Base-by-base conservation (phyloP, 2,888 invertebrate species). In the Dinocampus coccinellae region DNA sequence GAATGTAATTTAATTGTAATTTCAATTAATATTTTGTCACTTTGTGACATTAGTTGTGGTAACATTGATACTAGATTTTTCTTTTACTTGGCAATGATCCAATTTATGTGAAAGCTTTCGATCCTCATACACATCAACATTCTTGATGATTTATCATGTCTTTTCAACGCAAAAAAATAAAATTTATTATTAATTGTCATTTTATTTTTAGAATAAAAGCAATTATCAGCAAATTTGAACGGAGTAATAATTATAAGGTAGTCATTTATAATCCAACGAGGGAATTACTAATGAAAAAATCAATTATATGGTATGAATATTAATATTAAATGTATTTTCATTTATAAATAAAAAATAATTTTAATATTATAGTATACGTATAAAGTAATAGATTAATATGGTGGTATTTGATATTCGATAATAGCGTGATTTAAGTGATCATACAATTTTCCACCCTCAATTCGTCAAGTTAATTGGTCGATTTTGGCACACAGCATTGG, bases 191-290 rank as follows among this genome's bases (percentile, higher is more conserved):
- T 64, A 53, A 57, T 67, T 52, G 13, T 34, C 16, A 34, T 33
- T 29, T 29, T 60, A 47, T 68, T 69, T 68, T 52, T 80, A 87
- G 87, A 66, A 83, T 82, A 26, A 71, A 73, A 33, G 78, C 79
- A 63, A 85, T 87, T 73, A 70, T 86, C 67, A 73, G 71, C 16
- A 82, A 83, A 29, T 89, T 87, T 75, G 79, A 81, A 68, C 77
- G 78, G 26, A 84, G 84, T 76, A 78, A 82, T 7, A 81, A 84
- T 33, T 84, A 88, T 39, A 78, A 75, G 55, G 85, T 89, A 26
- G 77, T 81, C 3, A 82, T 84, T 42, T 89, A 88, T 78, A 87
- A 79, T 68, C 76, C 82, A n/a, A 82, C 87, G 79, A 84, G 79
- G 72, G 88, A 88, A 76, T 86, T 86, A 3, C 78, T 77, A 1